Evolutionary conservation across 1,140 invertebrate species (phyloP).

Genomic region (Heliothis subflexa): DNA sequence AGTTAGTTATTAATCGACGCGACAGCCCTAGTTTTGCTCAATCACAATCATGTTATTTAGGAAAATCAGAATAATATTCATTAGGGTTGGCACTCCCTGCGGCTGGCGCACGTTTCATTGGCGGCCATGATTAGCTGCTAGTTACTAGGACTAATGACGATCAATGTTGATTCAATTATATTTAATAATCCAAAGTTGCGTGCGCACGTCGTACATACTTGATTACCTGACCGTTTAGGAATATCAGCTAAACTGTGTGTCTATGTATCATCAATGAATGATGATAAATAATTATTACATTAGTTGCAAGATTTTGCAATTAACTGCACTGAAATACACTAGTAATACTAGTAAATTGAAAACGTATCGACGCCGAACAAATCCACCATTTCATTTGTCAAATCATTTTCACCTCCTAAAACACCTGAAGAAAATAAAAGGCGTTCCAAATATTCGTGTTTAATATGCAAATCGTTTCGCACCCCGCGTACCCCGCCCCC

Average conservation of each 20-base stretch:
- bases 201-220: background rate
- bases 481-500: background rate
- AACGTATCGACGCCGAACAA: background rate
- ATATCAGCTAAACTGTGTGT: background rate
- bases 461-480: conserved; percentile 1
- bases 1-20: conserved; percentile 12
- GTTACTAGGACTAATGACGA: conserved; percentile 35
- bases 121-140: conserved; percentile 28
- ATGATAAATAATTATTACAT: too few relatives aligned
- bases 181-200: conserved; percentile 34
- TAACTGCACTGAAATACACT: too few relatives aligned
- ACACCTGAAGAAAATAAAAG: background rate
- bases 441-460: conserved; percentile 7
- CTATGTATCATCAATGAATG: too few relatives aligned
- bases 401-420: conserved; percentile 9
- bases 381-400: conserved; percentile 17
- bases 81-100: conserved; percentile 8
- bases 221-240: background rate
- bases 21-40: conserved; percentile 32
- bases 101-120: conserved; percentile 26
- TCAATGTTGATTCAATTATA: conserved; percentile 36
- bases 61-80: conserved; percentile 22
- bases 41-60: conserved; percentile 22
- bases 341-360: background rate
- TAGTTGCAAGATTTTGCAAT: too few relatives aligned